A percentile compares a stretch with the other conserved stretches of the same genome.
Conservation (phyloP, 2,113 vertebrate species). For the Phyllopteryx taeniolatus region DNA sequence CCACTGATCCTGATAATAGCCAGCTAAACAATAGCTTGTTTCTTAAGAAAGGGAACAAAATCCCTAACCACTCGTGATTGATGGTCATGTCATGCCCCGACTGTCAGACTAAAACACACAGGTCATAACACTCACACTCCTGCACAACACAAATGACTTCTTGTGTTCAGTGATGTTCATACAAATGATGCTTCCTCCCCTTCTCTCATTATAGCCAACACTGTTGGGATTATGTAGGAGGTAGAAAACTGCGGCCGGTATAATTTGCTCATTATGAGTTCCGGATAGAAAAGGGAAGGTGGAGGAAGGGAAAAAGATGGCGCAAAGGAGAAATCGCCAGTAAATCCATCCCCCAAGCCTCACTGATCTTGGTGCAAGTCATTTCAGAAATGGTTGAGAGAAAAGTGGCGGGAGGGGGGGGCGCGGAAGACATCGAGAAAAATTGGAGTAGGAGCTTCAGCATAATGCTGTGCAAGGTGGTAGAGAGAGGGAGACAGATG, state of each 20-base stretch:
- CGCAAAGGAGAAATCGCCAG: slow-evolving; percentile 26
- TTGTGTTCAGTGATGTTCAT: slow-evolving; percentile 17
- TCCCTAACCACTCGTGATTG: slow-evolving; percentile 9
- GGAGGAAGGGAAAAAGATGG: slow-evolving; percentile 19
- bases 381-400: slow-evolving; percentile 33
- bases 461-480: slow-evolving; percentile 38
- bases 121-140: slow-evolving; percentile 36
- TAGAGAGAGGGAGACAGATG: slow-evolving; percentile 3
- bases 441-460: slow-evolving; percentile 28
- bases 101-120: slow-evolving; percentile 29
- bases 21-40: not conserved
- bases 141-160: slow-evolving; percentile 22
- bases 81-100: slow-evolving; percentile 16
- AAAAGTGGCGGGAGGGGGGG: slow-evolving; percentile 28
- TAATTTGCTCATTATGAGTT: slow-evolving; percentile 69
- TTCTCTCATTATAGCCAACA: slow-evolving; percentile 49
- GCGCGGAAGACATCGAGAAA: not conserved
- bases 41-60: not conserved
- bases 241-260: slow-evolving; percentile 44
- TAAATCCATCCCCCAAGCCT: slow-evolving; percentile 29
- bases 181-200: slow-evolving; percentile 26
- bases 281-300: slow-evolving; percentile 29
- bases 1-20: not conserved
- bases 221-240: slow-evolving; percentile 49
- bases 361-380: slow-evolving; percentile 35